A percentile compares a stretch with the other conserved stretches of the same genome.
phyloP scores from a whole-genome alignment of 2,888 invertebrate species.

The Watsonalla cultraria region DNA sequence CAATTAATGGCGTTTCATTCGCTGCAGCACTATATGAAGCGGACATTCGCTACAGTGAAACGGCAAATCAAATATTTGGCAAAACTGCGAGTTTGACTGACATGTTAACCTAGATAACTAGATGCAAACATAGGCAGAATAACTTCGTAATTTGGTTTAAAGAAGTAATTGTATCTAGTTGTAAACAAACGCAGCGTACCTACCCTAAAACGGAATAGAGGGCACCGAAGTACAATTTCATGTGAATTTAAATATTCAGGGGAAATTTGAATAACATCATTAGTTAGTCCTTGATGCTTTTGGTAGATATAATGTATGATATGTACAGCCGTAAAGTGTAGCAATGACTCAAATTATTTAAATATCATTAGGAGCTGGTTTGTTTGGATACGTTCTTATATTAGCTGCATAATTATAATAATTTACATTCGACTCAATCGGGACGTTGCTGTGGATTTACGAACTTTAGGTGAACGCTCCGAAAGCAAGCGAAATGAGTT shows the following conservation, averaged over 20 bases:
- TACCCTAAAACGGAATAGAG: too few species aligned
- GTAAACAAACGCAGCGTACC: too few species aligned
- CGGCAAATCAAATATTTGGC: not conserved
- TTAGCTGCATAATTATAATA: not conserved
- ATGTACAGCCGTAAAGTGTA: too few species aligned
- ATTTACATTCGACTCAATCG: not conserved
- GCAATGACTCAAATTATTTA: not conserved
- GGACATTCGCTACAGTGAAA: not conserved
- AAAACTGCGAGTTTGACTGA: not conserved
- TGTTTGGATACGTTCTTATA: not conserved
- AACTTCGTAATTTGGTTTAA: not conserved
- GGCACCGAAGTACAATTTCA: too few species aligned
- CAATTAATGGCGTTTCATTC: not conserved
- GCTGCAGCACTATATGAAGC: not conserved
- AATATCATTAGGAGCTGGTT: not conserved
- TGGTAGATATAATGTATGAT: too few species aligned
- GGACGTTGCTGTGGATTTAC: not conserved
- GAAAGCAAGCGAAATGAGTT: constrained; percentile 1
- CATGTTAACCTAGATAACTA: not conserved
- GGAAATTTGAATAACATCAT: too few species aligned
- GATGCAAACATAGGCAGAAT: not conserved
- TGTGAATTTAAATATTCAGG: too few species aligned
- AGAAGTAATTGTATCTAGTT: too few species aligned
- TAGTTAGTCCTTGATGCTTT: too few species aligned
- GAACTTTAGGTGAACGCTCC: constrained; percentile 2